A percentile compares a stretch with the other conserved stretches of the same genome.
phyloP scores from a whole-genome alignment of 2,888 invertebrate genomes.

The Leucoma salicis region DNA sequence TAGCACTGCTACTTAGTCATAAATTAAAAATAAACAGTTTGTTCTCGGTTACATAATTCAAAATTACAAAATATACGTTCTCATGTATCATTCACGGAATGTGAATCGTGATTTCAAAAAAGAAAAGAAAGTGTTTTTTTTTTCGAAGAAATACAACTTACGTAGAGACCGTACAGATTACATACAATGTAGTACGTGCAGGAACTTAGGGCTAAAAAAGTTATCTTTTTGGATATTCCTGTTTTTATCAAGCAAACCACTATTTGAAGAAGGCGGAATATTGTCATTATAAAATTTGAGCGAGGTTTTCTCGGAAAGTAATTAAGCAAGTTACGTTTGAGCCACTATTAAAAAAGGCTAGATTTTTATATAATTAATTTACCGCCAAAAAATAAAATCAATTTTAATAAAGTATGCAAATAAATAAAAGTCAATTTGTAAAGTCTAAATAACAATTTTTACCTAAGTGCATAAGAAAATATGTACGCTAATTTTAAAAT shows the following conservation, averaged over 20 bases:
- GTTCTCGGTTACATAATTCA: slow-evolving; percentile 3
- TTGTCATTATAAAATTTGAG: slow-evolving; percentile 13
- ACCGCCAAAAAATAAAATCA: too few species aligned
- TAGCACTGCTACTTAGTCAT: background rate
- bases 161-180: slow-evolving; percentile 11
- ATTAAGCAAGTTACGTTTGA: background rate
- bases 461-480: too few species aligned
- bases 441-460: too few species aligned
- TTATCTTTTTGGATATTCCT: slow-evolving; percentile 21
- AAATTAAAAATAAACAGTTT: slow-evolving; percentile 1
- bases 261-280: slow-evolving; percentile 30
- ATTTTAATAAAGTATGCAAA: too few species aligned
- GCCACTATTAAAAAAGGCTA: too few species aligned
- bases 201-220: slow-evolving; percentile 16
- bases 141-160: slow-evolving; percentile 25
- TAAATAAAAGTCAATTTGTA: too few species aligned
- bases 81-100: slow-evolving; percentile 2
- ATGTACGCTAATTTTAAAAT: too few species aligned
- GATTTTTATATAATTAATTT: too few species aligned
- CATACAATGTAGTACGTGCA: slow-evolving; percentile 21
- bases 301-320: slow-evolving; percentile 9
- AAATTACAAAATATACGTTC: background rate
- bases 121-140: slow-evolving; percentile 15
- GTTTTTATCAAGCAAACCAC: slow-evolving; percentile 17
- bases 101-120: slow-evolving; percentile 16